Conservation (phyloP, 35 echinoderm and acorn worm species). For the Lytechinus variegatus region DNA sequence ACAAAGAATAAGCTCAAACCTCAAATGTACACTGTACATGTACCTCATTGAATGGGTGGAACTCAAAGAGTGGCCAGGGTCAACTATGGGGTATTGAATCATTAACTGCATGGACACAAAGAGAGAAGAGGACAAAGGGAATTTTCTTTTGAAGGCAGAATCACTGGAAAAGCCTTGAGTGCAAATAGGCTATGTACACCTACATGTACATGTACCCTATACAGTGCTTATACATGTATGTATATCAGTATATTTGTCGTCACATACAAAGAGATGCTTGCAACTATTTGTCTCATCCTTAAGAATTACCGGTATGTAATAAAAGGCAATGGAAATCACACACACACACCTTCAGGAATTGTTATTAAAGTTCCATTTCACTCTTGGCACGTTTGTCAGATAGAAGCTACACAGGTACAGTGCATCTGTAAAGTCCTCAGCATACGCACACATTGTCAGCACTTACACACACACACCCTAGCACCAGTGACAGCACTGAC, state of each 20-base stretch:
- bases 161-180: background rate
- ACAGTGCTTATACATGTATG: background rate
- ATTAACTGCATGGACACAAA: background rate
- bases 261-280: background rate
- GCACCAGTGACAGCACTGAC: background rate
- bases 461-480: background rate
- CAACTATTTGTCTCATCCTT: background rate
- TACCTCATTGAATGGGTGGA: background rate
- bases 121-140: background rate
- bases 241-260: no score
- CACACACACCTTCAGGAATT: background rate
- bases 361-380: slow-evolving; percentile 13
- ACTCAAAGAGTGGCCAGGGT: background rate
- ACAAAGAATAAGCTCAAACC: background rate
- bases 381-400: background rate
- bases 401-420: background rate
- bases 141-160: slow-evolving; percentile 12
- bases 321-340: background rate
- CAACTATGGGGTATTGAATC: background rate
- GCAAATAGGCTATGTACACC: background rate
- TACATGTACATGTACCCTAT: background rate
- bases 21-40: background rate
- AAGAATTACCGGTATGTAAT: background rate
- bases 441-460: background rate
- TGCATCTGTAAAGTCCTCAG: background rate